phyloP scores from a whole-genome alignment of 1,140 invertebrate genomes.

The Bemisia tabaci region DNA sequence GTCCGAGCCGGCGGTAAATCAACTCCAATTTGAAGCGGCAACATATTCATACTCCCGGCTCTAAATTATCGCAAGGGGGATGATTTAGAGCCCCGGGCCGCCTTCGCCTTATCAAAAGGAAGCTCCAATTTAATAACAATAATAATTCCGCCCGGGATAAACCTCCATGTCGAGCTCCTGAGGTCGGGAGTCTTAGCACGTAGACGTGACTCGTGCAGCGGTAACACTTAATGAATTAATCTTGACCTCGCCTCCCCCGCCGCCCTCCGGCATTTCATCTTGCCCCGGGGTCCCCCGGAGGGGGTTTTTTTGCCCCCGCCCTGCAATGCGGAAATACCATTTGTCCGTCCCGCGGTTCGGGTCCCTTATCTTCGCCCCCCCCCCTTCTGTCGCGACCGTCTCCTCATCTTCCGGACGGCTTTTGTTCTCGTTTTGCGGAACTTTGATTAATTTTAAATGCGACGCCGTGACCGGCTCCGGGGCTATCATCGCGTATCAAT shows the following conservation, averaged over 20 bases:
- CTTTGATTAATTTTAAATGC: neutral
- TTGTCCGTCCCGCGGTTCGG: neutral
- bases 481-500: too few relatives aligned
- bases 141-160: neutral
- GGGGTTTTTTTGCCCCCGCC: neutral
- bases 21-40: neutral
- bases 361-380: neutral
- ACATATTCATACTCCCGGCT: neutral
- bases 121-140: neutral
- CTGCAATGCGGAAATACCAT: neutral
- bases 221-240: neutral
- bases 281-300: too few relatives aligned
- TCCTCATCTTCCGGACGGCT: neutral
- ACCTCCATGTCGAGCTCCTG: neutral
- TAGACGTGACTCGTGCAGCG: neutral
- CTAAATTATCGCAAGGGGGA: neutral
- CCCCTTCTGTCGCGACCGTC: neutral
- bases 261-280: too few relatives aligned
- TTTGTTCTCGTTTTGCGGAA: neutral
- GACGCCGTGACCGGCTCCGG: too few relatives aligned
- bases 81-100: too few relatives aligned
- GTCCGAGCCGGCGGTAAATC: neutral
- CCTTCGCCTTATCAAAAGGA: neutral
- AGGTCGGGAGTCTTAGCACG: neutral
- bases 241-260: too few relatives aligned